Evolutionary conservation across 2,113 vertebrate genomes (phyloP).

Genomic region (Ctenomys sociabilis): DNA sequence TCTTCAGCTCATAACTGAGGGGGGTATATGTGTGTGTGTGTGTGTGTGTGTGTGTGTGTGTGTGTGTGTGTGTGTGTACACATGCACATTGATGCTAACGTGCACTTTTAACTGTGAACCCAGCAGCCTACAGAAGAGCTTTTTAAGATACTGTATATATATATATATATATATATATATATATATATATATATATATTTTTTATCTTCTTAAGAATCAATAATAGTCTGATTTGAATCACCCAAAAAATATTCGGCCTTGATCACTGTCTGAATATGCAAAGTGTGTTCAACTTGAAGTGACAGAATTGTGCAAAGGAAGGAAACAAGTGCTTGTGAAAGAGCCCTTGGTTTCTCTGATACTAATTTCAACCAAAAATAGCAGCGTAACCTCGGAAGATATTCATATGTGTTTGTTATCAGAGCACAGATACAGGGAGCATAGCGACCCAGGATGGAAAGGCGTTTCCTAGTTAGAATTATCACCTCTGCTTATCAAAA

Average conservation of each 20-base stretch:
- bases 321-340: background rate
- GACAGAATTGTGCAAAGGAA: background rate
- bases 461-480: slow-evolving; percentile 14
- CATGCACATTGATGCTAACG: no score
- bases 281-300: background rate
- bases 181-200: no score
- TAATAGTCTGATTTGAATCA: slow-evolving; percentile 22
- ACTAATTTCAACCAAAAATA: slow-evolving; percentile 65
- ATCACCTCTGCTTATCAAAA: slow-evolving; percentile 43
- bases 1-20: slow-evolving; percentile 63
- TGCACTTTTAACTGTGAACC: slow-evolving; percentile 3
- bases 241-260: background rate
- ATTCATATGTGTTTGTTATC: slow-evolving; percentile 48
- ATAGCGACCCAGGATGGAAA: background rate
- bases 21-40: background rate
- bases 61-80: no score
- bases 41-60: background rate
- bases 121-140: background rate
- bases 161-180: no score
- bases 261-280: background rate
- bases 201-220: slow-evolving; percentile 50
- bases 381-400: background rate
- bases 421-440: background rate
- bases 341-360: slow-evolving; percentile 59
- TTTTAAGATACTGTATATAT: slow-evolving; percentile 41